Evolutionary conservation across 2,113 vertebrate genomes (phyloP), one percentile per base, ranked within the genome.

Genomic region (Gymnogyps californianus): DNA sequence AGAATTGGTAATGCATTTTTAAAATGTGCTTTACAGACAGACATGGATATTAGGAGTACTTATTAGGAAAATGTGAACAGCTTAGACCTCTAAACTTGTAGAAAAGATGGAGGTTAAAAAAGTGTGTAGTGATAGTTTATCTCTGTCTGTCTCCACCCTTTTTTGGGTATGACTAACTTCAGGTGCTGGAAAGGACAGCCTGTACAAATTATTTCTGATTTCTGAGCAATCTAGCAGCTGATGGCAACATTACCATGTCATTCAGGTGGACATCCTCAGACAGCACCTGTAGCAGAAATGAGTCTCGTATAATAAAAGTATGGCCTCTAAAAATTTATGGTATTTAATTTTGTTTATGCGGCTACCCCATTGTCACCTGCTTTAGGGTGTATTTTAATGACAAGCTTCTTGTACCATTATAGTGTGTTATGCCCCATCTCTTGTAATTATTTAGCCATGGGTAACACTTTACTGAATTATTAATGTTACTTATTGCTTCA

Each of bases 381-480:
- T 77, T 58, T 28, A 80, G 52, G 72, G 32, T 72, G 9, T 58
- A 57, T 62, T 78, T 62, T 74, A 85, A 76, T 90, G 55, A 54
- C 38, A 67, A 54, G 18, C 59, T 85, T 71, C 67, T 67, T 66
- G 40, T 89, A 32, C 54, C 22, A 16, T 51, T 92, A 6, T 31
- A 76, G 26, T 71, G 38, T 66, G 31, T 55, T 59, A 46, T 69
- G 31, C 59, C 10, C 61, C 51, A 87, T 76, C 47, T 67, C 75
- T 83, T 31, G 42, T 69, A 77, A 89, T 81, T 65, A 42, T 81
- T 95, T 96, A 86, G 71, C 59, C 58, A 79, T 40, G 14, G 57
- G 80, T 83, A 47, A 76, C 77, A 66, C 70, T 87, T 93, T 64
- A 69, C 58, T 95, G 67, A 28, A 89, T 96, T 96, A 87, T 95